These are phyloP conservation scores for Hydropsyche betteni DNA, from an alignment of 2,888 invertebrate species.

Conservation along the genomic window DNA sequence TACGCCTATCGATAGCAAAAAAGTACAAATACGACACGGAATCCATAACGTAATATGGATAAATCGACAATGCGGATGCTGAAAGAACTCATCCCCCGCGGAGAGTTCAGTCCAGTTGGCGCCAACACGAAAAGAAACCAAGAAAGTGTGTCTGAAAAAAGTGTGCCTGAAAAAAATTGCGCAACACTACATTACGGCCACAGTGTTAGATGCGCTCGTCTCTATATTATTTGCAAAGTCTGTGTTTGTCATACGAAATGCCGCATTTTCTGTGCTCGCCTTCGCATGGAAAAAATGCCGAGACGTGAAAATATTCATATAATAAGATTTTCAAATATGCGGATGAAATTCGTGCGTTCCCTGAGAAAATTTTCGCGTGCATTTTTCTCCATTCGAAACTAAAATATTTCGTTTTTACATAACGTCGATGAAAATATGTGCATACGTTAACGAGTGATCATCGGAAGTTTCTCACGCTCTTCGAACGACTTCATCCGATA, in stretches of 20 bases:
- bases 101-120: background rate
- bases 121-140: slow-evolving; percentile 5
- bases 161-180: too few relatives aligned
- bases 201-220: background rate
- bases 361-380: background rate
- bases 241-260: slow-evolving; percentile 7
- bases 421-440: background rate
- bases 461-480: background rate
- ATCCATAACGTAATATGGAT: too few relatives aligned
- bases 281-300: background rate
- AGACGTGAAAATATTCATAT: slow-evolving; percentile 3
- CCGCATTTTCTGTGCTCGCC: background rate
- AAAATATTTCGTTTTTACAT: background rate
- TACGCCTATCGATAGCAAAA: too few relatives aligned
- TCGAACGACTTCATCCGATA: background rate
- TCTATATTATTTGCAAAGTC: slow-evolving; percentile 6
- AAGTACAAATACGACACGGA: too few relatives aligned
- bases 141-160: too few relatives aligned
- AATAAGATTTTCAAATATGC: background rate
- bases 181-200: background rate
- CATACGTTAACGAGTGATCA: background rate
- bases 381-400: background rate
- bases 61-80: slow-evolving; percentile 3
- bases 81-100: background rate
- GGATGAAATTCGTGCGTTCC: background rate